Percentiles rank a stretch among this genome's conserved stretches.
Evolutionary conservation across 2,888 invertebrate species (phyloP).

Genomic region (Sclerodermus sp.): DNA sequence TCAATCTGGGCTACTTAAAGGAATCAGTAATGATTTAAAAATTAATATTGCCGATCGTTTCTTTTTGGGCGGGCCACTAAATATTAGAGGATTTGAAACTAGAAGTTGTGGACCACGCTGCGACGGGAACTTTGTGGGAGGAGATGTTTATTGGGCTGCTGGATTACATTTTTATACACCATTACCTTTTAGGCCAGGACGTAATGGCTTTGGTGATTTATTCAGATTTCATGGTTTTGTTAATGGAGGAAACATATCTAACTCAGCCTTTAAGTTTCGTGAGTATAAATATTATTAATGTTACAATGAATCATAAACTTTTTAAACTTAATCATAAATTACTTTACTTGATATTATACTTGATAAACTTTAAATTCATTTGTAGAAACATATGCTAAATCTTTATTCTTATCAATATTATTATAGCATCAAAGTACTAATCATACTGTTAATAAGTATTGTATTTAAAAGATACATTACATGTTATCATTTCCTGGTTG

Average conservation of each 20-base stretch:
- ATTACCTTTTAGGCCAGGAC: conserved; percentile 81
- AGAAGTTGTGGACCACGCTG: conserved; percentile 85
- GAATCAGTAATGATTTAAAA: conserved; percentile 64
- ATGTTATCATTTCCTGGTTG: too few relatives aligned
- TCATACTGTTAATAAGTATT: too few relatives aligned
- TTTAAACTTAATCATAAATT: too few relatives aligned
- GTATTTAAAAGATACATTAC: too few relatives aligned
- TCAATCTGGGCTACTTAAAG: conserved; percentile 71
- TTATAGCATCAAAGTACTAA: too few relatives aligned
- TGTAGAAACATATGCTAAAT: not conserved
- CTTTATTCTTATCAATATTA: too few relatives aligned
- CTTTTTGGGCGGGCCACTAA: conserved; percentile 87
- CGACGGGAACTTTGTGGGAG: conserved; percentile 76
- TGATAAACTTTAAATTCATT: not conserved
- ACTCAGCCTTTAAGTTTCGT: conserved; percentile 59
- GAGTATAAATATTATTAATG: conserved; percentile 30
- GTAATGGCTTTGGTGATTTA: conserved; percentile 78
- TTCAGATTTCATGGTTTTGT: conserved; percentile 88
- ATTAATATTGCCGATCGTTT: conserved; percentile 72
- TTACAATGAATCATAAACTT: too few relatives aligned
- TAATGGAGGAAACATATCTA: conserved; percentile 82
- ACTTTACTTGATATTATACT: not conserved
- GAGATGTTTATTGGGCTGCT: conserved; percentile 81
- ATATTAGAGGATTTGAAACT: conserved; percentile 83
- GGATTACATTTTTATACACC: conserved; percentile 89